phyloP scores from a whole-genome alignment of 2,113 vertebrate species.

The Willisornis vidua region DNA sequence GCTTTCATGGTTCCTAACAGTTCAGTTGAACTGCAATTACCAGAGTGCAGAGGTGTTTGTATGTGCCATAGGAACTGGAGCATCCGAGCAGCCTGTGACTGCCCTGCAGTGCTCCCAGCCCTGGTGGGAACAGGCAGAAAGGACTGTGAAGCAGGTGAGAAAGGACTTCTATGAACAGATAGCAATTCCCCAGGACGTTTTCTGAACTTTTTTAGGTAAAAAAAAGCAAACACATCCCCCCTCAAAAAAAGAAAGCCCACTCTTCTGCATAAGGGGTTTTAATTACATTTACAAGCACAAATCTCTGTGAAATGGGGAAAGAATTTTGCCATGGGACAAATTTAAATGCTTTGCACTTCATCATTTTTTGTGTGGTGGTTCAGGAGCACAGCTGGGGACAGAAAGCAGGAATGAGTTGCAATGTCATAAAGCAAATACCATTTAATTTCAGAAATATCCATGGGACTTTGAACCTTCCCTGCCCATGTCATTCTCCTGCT shows the following conservation, averaged over 20 bases:
- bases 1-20: background rate
- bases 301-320: background rate
- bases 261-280: background rate
- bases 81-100: fast-evolving
- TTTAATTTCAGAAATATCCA: background rate
- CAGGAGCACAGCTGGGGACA: background rate
- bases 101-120: background rate
- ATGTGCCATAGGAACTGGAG: background rate
- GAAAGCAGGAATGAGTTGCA: background rate
- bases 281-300: background rate
- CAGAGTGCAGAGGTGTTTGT: background rate
- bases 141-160: background rate
- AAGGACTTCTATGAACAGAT: background rate
- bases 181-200: background rate
- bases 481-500: background rate
- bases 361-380: background rate
- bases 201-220: background rate
- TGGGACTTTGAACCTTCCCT: background rate
- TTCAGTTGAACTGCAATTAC: background rate
- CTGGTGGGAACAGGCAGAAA: background rate
- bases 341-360: background rate
- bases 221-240: fast-evolving
- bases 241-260: fast-evolving
- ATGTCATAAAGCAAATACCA: background rate
- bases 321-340: background rate